These are phyloP conservation scores for Glaucomys volans DNA, from an alignment of 2,113 vertebrate genomes.

Conservation along the genomic window DNA sequence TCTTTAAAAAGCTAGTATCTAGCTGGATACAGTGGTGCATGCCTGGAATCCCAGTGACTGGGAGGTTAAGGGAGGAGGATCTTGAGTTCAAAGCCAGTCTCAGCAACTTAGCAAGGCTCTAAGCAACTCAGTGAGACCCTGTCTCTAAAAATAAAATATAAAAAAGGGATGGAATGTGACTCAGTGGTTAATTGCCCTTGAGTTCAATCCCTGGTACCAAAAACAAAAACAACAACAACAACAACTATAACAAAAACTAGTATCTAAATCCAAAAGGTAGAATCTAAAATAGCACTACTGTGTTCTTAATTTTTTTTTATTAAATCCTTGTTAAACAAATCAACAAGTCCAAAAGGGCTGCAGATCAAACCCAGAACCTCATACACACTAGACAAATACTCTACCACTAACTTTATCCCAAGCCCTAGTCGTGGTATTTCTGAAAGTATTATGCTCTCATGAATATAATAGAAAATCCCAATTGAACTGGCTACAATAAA, in stretches of 20 bases:
- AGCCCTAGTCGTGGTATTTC: not conserved
- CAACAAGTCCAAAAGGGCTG: not conserved
- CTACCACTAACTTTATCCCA: not conserved
- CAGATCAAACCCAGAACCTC: not conserved
- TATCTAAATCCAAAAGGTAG: constrained; percentile 40
- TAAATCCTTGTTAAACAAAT: no score
- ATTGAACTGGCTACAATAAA: not conserved
- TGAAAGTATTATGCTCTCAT: not conserved
- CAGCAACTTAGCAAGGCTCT: no score
- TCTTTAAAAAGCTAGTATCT: constrained; percentile 29
- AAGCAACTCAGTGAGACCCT: no score
- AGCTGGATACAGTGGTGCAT: no score
- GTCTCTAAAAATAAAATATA: no score
- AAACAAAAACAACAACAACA: no score
- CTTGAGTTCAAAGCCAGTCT: no score
- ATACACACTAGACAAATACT: not conserved
- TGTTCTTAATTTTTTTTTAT: not conserved
- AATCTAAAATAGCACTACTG: not conserved
- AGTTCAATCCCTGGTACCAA: no score
- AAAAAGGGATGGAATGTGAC: no score
- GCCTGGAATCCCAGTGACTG: no score
- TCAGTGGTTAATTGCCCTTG: no score
- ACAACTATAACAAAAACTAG: not conserved
- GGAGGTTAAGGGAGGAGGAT: no score
- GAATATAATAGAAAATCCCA: not conserved